Base-by-base conservation (phyloP, 2,113 vertebrate genomes). In the Psilopsiagon aymara region DNA sequence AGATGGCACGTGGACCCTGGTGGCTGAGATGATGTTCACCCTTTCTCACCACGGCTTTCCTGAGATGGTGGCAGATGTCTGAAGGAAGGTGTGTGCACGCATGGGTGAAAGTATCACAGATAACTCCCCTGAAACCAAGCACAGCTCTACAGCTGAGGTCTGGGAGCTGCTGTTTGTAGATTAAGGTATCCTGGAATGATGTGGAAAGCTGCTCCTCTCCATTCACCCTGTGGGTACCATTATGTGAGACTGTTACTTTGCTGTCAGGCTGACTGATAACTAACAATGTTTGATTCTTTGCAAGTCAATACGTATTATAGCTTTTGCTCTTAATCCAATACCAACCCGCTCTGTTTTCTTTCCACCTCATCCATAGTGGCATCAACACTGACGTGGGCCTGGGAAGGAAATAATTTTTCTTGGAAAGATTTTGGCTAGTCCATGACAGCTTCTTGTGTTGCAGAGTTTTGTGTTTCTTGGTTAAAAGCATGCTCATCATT, bases 401-500 rank as follows among this genome's bases (percentile, higher is more conserved):
- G 86, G 86, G 80, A 78, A 92, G 76, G 86, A 88, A 96, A 82
- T 89, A 4, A 69, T 92, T 86, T 82, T 90, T 66, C 90, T 92
- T 94, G 95, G 95, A 85, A 94, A 81, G 91, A 60, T 71, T 95
- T 82, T 87, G 93, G 90, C 88, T 92, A 67, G 31, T 53, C 93
- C 67, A 24, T 8, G 52, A 70, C 91, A 93, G 79, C 84, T 96
- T 86, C 92, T 91, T 86, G 74, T 78, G 21, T 59, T 86, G 86
- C 95, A 85, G 71, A 21, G 17, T 87, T 96, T 91, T 94, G 85
- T 79, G 82, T 92, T 96, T 92, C 89, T 95, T 64, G 84, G 35
- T 93, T 76, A 63, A 94, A 94, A 91, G 78, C 51, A 66, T 92
- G 81, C 90, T 96, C 94, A 88, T 89, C 80, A 18, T 92, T 96